phyloP scores from a whole-genome alignment of 2,797 vertebrate species.

The Rhinoraja longicauda region DNA sequence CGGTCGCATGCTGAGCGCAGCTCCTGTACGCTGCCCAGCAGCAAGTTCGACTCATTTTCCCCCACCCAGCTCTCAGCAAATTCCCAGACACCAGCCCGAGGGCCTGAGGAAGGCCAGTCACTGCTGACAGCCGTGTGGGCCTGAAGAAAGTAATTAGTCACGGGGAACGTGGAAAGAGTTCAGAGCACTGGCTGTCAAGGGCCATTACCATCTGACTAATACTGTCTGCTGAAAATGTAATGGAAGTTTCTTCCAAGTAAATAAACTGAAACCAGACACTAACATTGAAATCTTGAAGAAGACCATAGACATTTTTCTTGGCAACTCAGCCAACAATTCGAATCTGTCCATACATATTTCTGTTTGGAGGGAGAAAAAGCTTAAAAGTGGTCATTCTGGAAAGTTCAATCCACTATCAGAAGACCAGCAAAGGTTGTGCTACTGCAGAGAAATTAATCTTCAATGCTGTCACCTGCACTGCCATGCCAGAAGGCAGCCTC shows the following conservation, averaged over 20 bases:
- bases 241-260: slow-evolving; percentile 25
- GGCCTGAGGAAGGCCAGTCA: slow-evolving; percentile 30
- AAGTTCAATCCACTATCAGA: not conserved
- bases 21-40: not conserved
- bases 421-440: not conserved
- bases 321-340: not conserved
- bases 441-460: not conserved
- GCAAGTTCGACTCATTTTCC: not conserved
- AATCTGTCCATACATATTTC: not conserved
- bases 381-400: not conserved
- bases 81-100: slow-evolving; percentile 32
- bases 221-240: slow-evolving; percentile 35
- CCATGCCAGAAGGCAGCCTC: not conserved
- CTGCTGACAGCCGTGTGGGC: slow-evolving; percentile 29
- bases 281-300: slow-evolving; percentile 35
- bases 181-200: slow-evolving; percentile 35
- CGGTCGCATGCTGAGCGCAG: not conserved
- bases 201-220: slow-evolving; percentile 38
- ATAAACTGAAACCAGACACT: slow-evolving; percentile 37
- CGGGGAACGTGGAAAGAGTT: slow-evolving; percentile 12
- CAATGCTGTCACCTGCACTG: not conserved
- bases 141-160: slow-evolving; percentile 23
- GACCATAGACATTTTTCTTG: slow-evolving; percentile 35
- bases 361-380: not conserved
- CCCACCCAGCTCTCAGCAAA: not conserved